phyloP scores from a whole-genome alignment of 2,113 vertebrate genomes.

The Dicaeum eximium region DNA sequence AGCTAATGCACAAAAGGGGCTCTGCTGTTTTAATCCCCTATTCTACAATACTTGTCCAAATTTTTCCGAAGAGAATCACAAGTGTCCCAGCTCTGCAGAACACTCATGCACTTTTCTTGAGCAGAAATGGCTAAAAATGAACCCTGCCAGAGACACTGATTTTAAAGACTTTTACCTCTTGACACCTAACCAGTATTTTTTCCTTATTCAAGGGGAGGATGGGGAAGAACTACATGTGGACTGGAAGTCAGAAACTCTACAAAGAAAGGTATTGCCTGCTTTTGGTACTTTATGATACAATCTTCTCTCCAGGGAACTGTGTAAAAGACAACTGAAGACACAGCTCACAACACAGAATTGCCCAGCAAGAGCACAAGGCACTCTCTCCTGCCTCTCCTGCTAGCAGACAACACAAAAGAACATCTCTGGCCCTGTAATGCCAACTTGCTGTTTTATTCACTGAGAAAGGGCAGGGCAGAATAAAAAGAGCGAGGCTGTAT shows the following conservation, averaged over 20 bases:
- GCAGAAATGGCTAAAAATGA: not conserved
- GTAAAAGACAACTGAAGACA: not conserved
- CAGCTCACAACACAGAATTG: not conserved
- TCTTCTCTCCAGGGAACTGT: not conserved
- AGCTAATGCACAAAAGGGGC: not conserved
- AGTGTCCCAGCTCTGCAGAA: not conserved
- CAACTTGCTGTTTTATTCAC: not conserved
- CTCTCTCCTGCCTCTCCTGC: not conserved
- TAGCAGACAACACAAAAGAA: not conserved
- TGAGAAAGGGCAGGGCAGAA: not conserved
- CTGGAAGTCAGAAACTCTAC: not conserved
- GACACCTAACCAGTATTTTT: not conserved
- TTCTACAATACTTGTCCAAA: not conserved
- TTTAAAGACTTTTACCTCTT: not conserved
- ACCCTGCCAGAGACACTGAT: not conserved
- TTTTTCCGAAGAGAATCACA: not conserved
- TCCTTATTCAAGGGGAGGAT: accelerated
- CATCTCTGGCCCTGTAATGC: not conserved
- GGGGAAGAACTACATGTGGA: not conserved
- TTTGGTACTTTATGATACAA: not conserved
- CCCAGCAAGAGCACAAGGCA: accelerated
- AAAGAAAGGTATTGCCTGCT: not conserved
- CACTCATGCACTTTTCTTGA: not conserved
- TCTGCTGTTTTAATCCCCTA: not conserved
- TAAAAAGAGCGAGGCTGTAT: not conserved